Conservation (phyloP, 2,888 invertebrate genomes). For the Eurytoma adleriae region DNA sequence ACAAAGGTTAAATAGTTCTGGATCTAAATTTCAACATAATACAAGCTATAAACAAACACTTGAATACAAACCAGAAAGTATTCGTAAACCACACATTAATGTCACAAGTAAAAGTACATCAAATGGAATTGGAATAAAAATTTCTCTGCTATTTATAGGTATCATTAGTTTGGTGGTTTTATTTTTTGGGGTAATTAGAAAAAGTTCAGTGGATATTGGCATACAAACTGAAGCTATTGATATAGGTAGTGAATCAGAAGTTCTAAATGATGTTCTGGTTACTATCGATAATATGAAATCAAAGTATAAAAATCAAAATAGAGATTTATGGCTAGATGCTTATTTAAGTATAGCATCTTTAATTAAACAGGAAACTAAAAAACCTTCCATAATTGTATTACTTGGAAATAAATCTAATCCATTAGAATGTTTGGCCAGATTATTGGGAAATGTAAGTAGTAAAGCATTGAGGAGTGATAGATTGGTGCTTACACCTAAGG, state of each 20-base stretch:
- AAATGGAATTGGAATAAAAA: too few relatives aligned
- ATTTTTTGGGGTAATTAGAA: too few relatives aligned
- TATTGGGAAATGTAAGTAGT: slow-evolving; percentile 70
- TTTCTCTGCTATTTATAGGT: too few relatives aligned
- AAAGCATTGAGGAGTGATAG: slow-evolving; percentile 64
- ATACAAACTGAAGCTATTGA: too few relatives aligned
- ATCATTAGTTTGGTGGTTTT: too few relatives aligned
- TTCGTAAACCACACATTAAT: too few relatives aligned
- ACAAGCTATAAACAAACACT: too few relatives aligned
- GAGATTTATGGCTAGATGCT: slow-evolving; percentile 71
- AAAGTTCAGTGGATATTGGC: too few relatives aligned
- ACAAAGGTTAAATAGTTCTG: too few relatives aligned
- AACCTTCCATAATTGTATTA: slow-evolving; percentile 74
- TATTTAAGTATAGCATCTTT: slow-evolving; percentile 69
- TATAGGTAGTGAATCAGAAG: too few relatives aligned
- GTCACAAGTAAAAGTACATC: background rate
- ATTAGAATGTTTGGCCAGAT: slow-evolving; percentile 68
- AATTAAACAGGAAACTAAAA: slow-evolving; percentile 59
- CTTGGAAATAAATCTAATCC: slow-evolving; percentile 68
- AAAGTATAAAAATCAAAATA: slow-evolving; percentile 70
- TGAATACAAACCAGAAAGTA: background rate
- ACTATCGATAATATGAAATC: slow-evolving; percentile 50
- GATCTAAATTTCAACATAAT: too few relatives aligned
- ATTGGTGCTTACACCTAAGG: slow-evolving; percentile 62
- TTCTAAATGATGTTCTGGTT: slow-evolving; percentile 44